A percentile compares a stretch with the other conserved stretches of the same genome.
These are phyloP conservation scores for Lampris megalopsis DNA, from an alignment of 2,113 vertebrate species.

Conservation along the genomic window DNA sequence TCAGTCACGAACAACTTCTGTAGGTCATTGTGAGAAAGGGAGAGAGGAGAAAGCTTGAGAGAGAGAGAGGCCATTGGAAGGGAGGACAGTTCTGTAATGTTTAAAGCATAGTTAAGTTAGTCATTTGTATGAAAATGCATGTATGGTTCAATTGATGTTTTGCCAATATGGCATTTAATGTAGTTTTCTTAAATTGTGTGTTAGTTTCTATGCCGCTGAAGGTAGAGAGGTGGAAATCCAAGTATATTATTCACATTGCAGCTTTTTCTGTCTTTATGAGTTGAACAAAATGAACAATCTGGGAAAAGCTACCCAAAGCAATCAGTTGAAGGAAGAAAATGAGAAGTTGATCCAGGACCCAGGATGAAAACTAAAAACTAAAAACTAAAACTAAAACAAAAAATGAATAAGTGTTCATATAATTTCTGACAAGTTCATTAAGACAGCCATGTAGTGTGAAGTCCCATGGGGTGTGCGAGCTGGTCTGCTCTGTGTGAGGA, in stretches of 20 bases:
- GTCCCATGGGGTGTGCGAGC: conserved; percentile 30
- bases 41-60: neutral
- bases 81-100: neutral
- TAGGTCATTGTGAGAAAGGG: neutral
- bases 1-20: conserved; percentile 31
- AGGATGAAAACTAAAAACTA: neutral
- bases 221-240: no score
- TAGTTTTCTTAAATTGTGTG: no score
- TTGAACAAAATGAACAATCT: neutral
- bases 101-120: conserved; percentile 3
- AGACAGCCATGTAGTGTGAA: conserved; percentile 10
- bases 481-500: conserved; percentile 15
- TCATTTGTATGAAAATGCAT: neutral
- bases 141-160: neutral
- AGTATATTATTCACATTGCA: neutral
- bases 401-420: conserved; percentile 28
- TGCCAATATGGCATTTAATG: no score
- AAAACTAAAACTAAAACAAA: conserved; percentile 8
- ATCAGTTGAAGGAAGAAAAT: neutral
- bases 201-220: no score
- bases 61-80: neutral
- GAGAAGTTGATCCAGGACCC: neutral
- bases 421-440: conserved; percentile 60
- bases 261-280: neutral
- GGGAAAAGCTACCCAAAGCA: neutral